A percentile compares a stretch with the other conserved stretches of the same genome.
Conservation (phyloP, 2,888 invertebrate species). For the Sphaerophoria rueppellii region DNA sequence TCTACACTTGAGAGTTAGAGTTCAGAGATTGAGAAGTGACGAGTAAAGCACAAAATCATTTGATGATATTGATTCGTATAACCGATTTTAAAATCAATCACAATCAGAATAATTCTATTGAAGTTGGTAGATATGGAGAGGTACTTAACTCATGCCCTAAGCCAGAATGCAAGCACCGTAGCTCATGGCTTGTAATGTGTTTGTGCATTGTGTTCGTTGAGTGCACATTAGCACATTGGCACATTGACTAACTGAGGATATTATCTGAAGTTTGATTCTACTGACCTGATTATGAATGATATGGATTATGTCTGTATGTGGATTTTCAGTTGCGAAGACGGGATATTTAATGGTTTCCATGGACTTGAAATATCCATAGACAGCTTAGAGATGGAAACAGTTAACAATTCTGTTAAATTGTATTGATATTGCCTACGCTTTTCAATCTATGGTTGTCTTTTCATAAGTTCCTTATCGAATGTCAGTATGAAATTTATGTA, state of each 20-base stretch:
- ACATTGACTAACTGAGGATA: constrained; percentile 39
- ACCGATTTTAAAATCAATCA: constrained; percentile 57
- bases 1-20: neutral
- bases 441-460: no score
- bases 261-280: constrained; percentile 33
- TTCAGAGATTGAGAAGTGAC: constrained; percentile 37
- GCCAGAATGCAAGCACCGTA: no score
- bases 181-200: neutral
- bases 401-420: no score
- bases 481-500: no score
- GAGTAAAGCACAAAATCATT: constrained; percentile 13
- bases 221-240: constrained; percentile 14
- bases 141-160: neutral
- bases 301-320: neutral
- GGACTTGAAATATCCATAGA: no score
- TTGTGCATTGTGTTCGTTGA: constrained; percentile 6
- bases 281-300: constrained; percentile 49
- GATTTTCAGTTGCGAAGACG: no score
- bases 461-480: no score
- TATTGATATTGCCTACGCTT: no score
- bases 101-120: constrained; percentile 50
- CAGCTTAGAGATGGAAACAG: no score
- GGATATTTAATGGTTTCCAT: no score
- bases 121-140: constrained; percentile 8
- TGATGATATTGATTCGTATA: constrained; percentile 41